Evolutionary conservation across 2,797 vertebrate genomes (phyloP).

Genomic region (Sebastes umbrosus): DNA sequence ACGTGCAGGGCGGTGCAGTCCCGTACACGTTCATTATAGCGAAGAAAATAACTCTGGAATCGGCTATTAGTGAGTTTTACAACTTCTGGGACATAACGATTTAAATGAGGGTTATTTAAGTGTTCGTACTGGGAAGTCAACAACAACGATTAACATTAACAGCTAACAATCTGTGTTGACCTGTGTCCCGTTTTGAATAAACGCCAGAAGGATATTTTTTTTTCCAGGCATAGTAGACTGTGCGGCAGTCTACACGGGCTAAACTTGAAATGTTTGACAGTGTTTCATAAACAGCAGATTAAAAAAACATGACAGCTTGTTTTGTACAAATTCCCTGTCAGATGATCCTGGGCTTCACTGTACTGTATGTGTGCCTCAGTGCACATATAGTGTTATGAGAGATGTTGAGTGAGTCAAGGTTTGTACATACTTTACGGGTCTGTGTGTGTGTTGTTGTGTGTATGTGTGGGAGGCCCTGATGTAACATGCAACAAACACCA

Average conservation of each 20-base stretch:
- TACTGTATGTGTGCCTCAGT: not conserved
- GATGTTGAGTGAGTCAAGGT: not conserved
- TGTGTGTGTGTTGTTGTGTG: not conserved
- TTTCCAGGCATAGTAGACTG: not conserved
- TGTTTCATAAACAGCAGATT: not conserved
- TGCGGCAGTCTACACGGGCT: not conserved
- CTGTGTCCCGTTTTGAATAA: not conserved
- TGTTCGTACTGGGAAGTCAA: no score
- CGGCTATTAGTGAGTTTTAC: no score
- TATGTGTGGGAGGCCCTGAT: slow-evolving; percentile 12
- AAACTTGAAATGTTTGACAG: not conserved
- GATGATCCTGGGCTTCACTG: not conserved
- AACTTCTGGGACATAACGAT: no score
- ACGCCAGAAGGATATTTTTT: not conserved
- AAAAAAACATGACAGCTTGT: not conserved
- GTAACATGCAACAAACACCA: slow-evolving; percentile 6
- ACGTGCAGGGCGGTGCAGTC: no score
- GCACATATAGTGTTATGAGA: not conserved
- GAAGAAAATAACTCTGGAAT: no score
- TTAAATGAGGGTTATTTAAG: no score
- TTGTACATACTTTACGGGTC: not conserved
- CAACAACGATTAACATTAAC: not conserved
- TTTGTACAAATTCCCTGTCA: not conserved
- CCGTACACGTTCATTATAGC: no score
- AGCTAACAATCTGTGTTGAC: not conserved